Evolutionary conservation across 2,113 vertebrate species (phyloP), one percentile per base, ranked within the genome.

Genomic region (Cnemophilus loriae): DNA sequence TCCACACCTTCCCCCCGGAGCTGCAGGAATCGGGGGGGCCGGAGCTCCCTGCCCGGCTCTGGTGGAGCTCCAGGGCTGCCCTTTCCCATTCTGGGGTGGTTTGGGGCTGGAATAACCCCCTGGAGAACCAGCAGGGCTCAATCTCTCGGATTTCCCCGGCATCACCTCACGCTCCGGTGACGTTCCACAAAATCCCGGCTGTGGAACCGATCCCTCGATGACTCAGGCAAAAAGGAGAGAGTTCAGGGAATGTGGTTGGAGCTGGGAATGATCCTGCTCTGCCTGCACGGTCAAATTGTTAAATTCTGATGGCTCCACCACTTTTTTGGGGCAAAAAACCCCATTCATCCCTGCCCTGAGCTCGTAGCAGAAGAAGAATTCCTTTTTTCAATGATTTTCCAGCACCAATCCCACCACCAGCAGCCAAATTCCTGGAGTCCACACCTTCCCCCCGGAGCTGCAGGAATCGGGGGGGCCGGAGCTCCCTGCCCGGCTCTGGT

Each of bases 51-150:
- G 42, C 7, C 2, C 0, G 6, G 20, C 19, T 50, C 7, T 5
- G 18, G 7, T 1, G 39, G 12, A 69, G 81, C 50, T 39, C 30
- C 44, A 23, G 21, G 2, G 39, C 63, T 39, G 55, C 53, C 4
- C 47, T 46, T 30, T 47, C 52, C 30, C 37, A 1, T 11, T 53
- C 53, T 14, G 0, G 21, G 30, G 7, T 20, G 41, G 9, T 73
- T 81, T 30, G 75, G 70, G 7, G 3, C 4, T 3, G 76, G 19
- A 53, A 57, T 3, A 4, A 44, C 5, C 55, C 46, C n/a, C 10
- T 2, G 44, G 32, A 33, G 67, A 41, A 3, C 1, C 23, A 0
- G 0, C 7, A 10, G 24, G 46, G 87, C 59, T 86, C 41, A 2
- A 1, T 13, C 26, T 33, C 39, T 41, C 39, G 39, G 12, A 10